A percentile compares a stretch with the other conserved stretches of the same genome.
Evolutionary conservation across 1,140 invertebrate species (phyloP).

Genomic region (Wasmannia auropunctata): DNA sequence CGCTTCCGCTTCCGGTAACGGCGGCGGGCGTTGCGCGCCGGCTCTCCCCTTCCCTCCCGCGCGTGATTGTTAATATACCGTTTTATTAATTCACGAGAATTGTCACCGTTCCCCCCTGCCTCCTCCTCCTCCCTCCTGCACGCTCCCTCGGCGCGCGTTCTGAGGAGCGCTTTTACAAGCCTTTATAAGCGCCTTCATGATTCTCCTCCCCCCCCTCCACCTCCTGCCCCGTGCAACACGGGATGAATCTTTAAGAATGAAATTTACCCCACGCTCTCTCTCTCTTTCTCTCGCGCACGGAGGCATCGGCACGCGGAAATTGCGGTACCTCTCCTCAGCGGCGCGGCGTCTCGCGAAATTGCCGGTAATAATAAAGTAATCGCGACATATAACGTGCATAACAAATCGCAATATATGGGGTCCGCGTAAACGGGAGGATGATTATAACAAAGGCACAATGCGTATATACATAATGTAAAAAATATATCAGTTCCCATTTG

Average conservation of each 20-base stretch:
- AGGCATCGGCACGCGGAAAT: neutral
- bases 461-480: neutral
- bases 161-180: neutral
- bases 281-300: too few species aligned
- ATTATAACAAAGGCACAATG: too few species aligned
- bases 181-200: neutral
- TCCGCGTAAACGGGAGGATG: neutral
- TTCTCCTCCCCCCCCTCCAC: neutral
- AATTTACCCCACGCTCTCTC: neutral
- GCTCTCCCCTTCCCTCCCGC: too few species aligned
- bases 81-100: conserved; percentile 58
- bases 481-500: too few species aligned
- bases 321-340: neutral
- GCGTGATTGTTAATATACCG: conserved; percentile 47
- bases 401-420: neutral
- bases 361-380: neutral
- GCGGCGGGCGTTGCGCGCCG: neutral
- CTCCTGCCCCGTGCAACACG: neutral
- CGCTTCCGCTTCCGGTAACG: conserved; percentile 33
- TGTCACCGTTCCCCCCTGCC: neutral
- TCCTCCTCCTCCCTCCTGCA: too few species aligned
- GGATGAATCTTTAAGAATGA: conserved; percentile 25
- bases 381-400: neutral
- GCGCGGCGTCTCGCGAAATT: neutral
- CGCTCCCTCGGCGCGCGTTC: too few species aligned